Conservation (phyloP, 1,140 invertebrate species). For the Eumaeus atala region DNA sequence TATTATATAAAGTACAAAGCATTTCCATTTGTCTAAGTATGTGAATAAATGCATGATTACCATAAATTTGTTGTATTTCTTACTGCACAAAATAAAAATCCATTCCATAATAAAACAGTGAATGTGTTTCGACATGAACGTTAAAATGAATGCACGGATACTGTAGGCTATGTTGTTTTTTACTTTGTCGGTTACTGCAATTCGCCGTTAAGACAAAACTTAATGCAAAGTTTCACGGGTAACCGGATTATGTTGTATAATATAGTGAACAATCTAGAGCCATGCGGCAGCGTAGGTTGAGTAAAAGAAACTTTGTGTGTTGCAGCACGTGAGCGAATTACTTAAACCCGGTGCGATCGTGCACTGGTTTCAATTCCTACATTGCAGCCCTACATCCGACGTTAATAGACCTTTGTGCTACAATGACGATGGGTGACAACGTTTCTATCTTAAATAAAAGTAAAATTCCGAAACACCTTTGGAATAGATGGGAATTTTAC, state of each 20-base stretch:
- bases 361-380: slow-evolving; percentile 45
- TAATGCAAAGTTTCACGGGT: slow-evolving; percentile 16
- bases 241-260: slow-evolving; percentile 28
- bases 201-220: neutral
- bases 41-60: too few relatives aligned
- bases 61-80: too few relatives aligned
- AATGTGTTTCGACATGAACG: too few relatives aligned
- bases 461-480: too few relatives aligned
- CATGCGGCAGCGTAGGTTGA: slow-evolving; percentile 26
- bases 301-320: slow-evolving; percentile 39
- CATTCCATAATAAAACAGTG: too few relatives aligned
- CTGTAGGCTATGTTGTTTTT: too few relatives aligned
- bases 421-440: slow-evolving; percentile 17
- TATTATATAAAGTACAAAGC: too few relatives aligned
- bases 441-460: slow-evolving; percentile 4
- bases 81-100: too few relatives aligned
- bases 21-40: too few relatives aligned
- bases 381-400: slow-evolving; percentile 35
- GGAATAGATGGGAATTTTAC: too few relatives aligned
- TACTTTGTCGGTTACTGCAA: neutral
- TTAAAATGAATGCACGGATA: too few relatives aligned
- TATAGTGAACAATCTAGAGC: slow-evolving; percentile 27
- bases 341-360: slow-evolving; percentile 30
- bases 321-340: slow-evolving; percentile 41
- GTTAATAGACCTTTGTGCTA: slow-evolving; percentile 44